Conservation (phyloP, 2,113 vertebrate genomes). For the Carassius carassius region DNA sequence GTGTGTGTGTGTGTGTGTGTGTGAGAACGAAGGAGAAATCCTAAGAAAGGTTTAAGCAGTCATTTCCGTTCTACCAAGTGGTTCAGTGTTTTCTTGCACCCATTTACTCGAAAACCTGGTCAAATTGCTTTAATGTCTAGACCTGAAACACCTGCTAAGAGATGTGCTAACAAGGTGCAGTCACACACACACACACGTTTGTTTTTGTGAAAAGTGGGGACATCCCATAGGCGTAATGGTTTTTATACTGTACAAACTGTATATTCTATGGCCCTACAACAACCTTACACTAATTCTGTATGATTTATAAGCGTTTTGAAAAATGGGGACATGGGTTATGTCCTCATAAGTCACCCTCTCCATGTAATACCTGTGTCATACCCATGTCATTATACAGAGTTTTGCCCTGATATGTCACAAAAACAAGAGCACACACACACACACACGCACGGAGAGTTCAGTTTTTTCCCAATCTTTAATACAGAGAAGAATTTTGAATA, state of each 20-base stretch:
- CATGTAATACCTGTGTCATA: too few species aligned
- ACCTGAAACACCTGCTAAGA: conserved; percentile 45
- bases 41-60: not conserved
- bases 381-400: too few species aligned
- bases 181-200: conserved; percentile 20
- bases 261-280: too few species aligned
- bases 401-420: too few species aligned
- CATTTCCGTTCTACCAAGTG: not conserved
- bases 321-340: too few species aligned
- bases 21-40: not conserved
- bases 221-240: too few species aligned
- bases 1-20: not conserved
- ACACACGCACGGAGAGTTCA: not conserved
- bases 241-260: too few species aligned
- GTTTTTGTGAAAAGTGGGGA: too few species aligned
- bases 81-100: conserved; percentile 25
- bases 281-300: too few species aligned
- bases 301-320: too few species aligned
- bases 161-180: conserved; percentile 42
- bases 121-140: conserved; percentile 27
- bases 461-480: not conserved
- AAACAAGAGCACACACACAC: too few species aligned
- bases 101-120: conserved; percentile 26
- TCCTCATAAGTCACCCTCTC: too few species aligned
- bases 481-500: not conserved